Percentiles rank a stretch among this genome's conserved stretches.
Conservation (phyloP, 2,113 vertebrate genomes). For the Ophthalmolycus amberensis region DNA sequence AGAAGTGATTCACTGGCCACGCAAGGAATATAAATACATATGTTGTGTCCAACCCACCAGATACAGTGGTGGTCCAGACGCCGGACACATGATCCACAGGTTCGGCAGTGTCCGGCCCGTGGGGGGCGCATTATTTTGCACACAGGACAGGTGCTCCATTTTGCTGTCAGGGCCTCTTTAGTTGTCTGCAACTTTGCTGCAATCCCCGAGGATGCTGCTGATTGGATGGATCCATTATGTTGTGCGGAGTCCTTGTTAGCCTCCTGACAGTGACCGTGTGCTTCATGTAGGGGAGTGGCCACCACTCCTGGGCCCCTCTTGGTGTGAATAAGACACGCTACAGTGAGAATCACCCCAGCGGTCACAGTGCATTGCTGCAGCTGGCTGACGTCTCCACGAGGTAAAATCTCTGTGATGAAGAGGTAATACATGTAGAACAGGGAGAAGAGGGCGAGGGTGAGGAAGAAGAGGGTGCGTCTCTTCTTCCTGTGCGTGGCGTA, state of each 20-base stretch:
- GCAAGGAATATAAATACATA: background rate
- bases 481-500: constrained; percentile 93
- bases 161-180: constrained; percentile 2
- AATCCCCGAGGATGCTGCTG: constrained; percentile 18
- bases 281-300: constrained; percentile 47
- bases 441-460: constrained; percentile 93
- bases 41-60: constrained; percentile 87
- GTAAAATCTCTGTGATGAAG: constrained; percentile 91
- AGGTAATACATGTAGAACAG: constrained; percentile 96
- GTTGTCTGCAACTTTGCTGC: constrained; percentile 3
- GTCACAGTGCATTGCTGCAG: constrained; percentile 86
- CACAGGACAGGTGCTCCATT: constrained; percentile 78
- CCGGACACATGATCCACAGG: constrained; percentile 90
- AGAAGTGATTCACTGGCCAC: background rate
- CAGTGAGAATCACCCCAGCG: constrained; percentile 86
- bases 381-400: constrained; percentile 84
- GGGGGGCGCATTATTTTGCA: constrained; percentile 90
- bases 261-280: constrained; percentile 40
- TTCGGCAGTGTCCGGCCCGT: constrained; percentile 93
- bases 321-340: constrained; percentile 85
- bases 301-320: constrained; percentile 93
- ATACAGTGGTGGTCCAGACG: constrained; percentile 97
- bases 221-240: constrained; percentile 65
- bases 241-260: constrained; percentile 38
- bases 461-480: constrained; percentile 93